Evolutionary conservation across 1,140 invertebrate species (phyloP), one percentile per base, ranked within the genome.

Genomic region (Drosophila suzukii): DNA sequence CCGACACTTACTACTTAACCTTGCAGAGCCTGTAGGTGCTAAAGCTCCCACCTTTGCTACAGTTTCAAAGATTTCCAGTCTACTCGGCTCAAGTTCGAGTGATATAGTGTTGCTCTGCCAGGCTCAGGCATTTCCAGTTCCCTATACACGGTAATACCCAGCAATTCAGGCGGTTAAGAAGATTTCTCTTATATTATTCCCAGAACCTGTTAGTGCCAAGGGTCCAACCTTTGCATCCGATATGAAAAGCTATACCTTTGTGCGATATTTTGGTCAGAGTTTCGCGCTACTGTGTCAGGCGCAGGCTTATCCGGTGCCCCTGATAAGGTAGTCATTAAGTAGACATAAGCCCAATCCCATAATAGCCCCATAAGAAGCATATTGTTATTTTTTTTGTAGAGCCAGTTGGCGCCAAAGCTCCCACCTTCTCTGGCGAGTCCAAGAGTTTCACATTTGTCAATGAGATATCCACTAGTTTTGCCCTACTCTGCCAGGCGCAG

Each of bases 261-360:
- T 94, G 74, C 93, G 92, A 17, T 20, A 74, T 78, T 88, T 58
- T 65, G 82, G 93, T 83, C 93, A 94, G 47, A 93, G 93, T 67
- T 93, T 96, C 81, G 94, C 95, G 66, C 92, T 98, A 57, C 94
- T 97, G 17, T 98, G 97, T 93, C 96, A 96, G 81, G 96, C 96
- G 65, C 96, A 97, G 84, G 94, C 92, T 41, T 95, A 94, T 91
- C 95, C 95, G 78, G 93, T 94, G 58, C 95, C 95, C 32, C 70
- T 93, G 50, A 95, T 94, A 93, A 95, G 95, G 95, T 96, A 89
- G 93, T 83, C 78, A 15, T 44, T 41, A 41, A 27, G 4, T 62
- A 57, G 15, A 30, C 13, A 20, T 59, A 65, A 67, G 36, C 17
- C 6, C 0, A 6, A 39, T n/a, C 20, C 39, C 27, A 46, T 39